Base-by-base conservation (phyloP, 2,888 invertebrate species). In the Agriopis aurantiaria region DNA sequence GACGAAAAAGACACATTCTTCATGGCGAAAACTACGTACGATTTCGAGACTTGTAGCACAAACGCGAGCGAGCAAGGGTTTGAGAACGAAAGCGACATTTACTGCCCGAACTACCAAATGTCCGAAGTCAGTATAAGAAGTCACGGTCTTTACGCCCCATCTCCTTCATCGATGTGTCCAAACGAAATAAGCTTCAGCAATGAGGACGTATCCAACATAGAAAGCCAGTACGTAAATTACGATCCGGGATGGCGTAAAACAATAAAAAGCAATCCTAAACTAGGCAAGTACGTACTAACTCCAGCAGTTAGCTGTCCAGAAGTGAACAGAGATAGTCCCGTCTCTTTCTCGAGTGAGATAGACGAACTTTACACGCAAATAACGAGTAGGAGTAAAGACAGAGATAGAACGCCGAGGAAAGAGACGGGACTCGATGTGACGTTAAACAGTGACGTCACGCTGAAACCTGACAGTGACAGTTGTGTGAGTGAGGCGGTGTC, bases 301-400 rank as follows among this genome's bases (percentile, higher is more conserved):
- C 92, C 93, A 0, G 93, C 93, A 0, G 79, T 92, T 4, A 93
- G 93, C 68, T 93, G 94, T 80, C 93, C 93, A 0, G 94, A 93
- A 73, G 94, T 93, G 0, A 92, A 93, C 71, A 78, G 93, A 5
- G 91, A 93, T 8, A 89, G 83, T 79, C 93, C 94, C 0, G 89
- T 90, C 33, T 94, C 94, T 0, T 91, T 92, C 74, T 82, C 90
- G 55, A 96, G 95, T 80, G 96, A 96, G 76, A 90, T 97, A 61
- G 97, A 97, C 80, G 96, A 96, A 82, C 89, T 97, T 9, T 97
- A 97, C 83, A 96, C 96, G 77, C 96, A 96, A 80, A 96, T 97
- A 56, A 94, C 95, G 14, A 91, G 95, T 77, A 82, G 92, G 49
- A 69, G 60, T 56, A 69, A 69, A 74, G 90, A 91, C 67, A 86